Percentiles rank a stretch among this genome's conserved stretches.
These are phyloP conservation scores for Napeogenes sylphis DNA, from an alignment of 2,888 invertebrate species.

Conservation along the genomic window DNA sequence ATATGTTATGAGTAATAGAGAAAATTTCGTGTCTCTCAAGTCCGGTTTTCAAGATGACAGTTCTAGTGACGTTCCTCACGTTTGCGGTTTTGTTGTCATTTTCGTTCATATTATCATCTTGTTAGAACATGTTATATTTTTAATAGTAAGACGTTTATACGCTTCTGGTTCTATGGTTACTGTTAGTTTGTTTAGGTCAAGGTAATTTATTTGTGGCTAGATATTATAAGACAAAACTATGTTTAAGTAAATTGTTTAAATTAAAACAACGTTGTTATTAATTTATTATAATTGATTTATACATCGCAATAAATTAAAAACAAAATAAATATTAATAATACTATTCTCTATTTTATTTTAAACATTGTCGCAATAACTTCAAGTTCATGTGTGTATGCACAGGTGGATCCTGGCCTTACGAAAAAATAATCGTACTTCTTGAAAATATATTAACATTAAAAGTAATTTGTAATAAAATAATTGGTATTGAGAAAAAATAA, in stretches of 20 bases:
- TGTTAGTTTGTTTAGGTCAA: slow-evolving; percentile 22
- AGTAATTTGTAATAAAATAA: no score
- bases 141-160: no score
- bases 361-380: background rate
- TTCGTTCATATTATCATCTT: slow-evolving; percentile 17
- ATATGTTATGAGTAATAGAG: slow-evolving; percentile 31
- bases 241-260: no score
- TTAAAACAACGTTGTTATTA: background rate
- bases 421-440: background rate
- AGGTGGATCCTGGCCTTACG: background rate
- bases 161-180: no score
- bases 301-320: no score
- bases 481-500: background rate
- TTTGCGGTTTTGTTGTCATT: slow-evolving; percentile 24
- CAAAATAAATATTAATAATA: no score
- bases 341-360: no score
- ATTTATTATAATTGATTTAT: background rate
- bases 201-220: slow-evolving; percentile 15
- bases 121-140: background rate
- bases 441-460: background rate
- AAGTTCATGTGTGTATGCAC: slow-evolving; percentile 2
- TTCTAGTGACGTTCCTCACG: slow-evolving; percentile 16
- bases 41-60: slow-evolving; percentile 21
- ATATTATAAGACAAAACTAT: background rate
- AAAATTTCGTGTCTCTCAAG: slow-evolving; percentile 23